A percentile compares a stretch with the other conserved stretches of the same genome.
Conservation (phyloP, 2,888 invertebrate species). For the Orthosia gracilis region DNA sequence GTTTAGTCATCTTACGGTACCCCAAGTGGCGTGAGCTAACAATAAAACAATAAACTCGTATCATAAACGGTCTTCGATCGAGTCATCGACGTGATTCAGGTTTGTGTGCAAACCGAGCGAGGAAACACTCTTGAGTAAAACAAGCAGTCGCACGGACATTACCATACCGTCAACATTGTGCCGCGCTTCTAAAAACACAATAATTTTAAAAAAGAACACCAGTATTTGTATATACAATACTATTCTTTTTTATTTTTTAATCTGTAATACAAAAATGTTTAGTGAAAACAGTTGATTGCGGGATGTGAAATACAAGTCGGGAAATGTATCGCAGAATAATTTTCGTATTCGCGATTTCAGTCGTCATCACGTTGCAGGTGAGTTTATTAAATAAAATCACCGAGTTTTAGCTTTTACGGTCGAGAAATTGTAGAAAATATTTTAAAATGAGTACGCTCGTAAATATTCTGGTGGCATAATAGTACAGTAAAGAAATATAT, state of each 20-base stretch:
- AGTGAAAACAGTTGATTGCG: conserved; percentile 78
- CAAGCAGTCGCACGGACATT: conserved; percentile 74
- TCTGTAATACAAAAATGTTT: conserved; percentile 63
- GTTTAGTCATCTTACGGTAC: conserved; percentile 48
- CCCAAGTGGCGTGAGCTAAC: conserved; percentile 62
- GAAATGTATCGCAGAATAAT: conserved; percentile 83
- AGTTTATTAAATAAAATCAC: conserved; percentile 53
- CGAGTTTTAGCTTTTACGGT: background rate
- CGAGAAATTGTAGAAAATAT: background rate
- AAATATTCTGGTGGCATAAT: conserved; percentile 5
- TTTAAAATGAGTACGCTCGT: background rate
- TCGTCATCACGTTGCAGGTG: conserved; percentile 83
- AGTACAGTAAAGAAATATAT: background rate
- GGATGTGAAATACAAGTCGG: conserved; percentile 75
- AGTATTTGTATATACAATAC: conserved; percentile 16
- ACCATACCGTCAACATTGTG: conserved; percentile 68
- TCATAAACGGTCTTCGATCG: conserved; percentile 65
- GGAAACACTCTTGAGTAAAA: conserved; percentile 73
- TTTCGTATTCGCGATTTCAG: conserved; percentile 77
- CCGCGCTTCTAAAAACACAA: conserved; percentile 37
- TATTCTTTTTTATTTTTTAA: conserved; percentile 24
- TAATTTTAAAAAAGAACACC: conserved; percentile 26
- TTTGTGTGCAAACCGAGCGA: conserved; percentile 77
- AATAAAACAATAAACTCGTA: conserved; percentile 71
- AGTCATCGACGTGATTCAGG: conserved; percentile 72